Evolutionary conservation across 1,140 invertebrate species (phyloP).

Genomic region (Drosophila rufa): DNA sequence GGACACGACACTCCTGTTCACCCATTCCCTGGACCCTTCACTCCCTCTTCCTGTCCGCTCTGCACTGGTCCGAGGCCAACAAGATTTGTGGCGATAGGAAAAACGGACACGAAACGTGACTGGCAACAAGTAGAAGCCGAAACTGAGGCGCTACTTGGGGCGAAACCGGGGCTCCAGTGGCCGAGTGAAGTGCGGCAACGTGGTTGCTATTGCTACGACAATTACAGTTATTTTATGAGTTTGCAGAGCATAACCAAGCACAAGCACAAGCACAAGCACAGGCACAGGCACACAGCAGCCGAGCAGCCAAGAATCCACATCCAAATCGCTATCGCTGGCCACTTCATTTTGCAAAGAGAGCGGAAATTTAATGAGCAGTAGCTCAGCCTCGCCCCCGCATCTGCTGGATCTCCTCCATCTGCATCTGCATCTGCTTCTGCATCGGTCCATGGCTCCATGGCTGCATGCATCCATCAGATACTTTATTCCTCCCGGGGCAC

Average conservation of each 20-base stretch:
- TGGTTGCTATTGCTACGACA: constrained; percentile 62
- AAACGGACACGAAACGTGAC: constrained; percentile 45
- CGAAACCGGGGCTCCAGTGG: constrained; percentile 52
- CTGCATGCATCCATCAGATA: constrained; percentile 39
- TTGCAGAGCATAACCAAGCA: constrained; percentile 74
- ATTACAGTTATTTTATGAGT: constrained; percentile 83
- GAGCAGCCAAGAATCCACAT: constrained; percentile 6
- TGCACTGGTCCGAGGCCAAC: neutral
- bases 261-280: neutral
- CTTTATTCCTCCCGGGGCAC: constrained; percentile 35
- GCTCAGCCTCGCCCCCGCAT: constrained; percentile 23
- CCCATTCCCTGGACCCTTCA: neutral
- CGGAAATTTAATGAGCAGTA: constrained; percentile 80
- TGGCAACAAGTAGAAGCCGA: constrained; percentile 46
- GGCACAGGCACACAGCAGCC: constrained; percentile 9
- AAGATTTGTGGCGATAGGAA: constrained; percentile 56
- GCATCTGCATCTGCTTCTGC: constrained; percentile 8
- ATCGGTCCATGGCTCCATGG: neutral
- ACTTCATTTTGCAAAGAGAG: constrained; percentile 81
- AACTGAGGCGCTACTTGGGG: constrained; percentile 30
- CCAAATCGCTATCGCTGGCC: constrained; percentile 37
- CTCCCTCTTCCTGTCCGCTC: neutral
- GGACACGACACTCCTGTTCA: constrained; percentile 5
- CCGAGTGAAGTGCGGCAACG: constrained; percentile 69
- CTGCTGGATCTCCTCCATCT: constrained; percentile 6